Base-by-base conservation (phyloP, 2,797 vertebrate genomes). In the Enteromius viviparus region DNA sequence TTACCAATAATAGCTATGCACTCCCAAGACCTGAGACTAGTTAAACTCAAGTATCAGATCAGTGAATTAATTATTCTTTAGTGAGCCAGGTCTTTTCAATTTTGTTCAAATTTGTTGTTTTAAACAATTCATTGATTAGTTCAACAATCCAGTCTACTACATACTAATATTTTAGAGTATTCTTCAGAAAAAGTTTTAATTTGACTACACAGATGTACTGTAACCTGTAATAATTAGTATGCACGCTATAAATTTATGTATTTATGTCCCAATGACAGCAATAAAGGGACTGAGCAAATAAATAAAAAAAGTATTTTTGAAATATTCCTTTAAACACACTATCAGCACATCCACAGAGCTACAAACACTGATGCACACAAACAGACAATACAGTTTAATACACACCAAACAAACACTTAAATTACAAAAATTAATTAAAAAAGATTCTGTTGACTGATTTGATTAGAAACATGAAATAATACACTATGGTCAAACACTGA, bases 321-420 rank as follows among this genome's bases (percentile, higher is more conserved):
- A 76, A 58, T 58, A 37, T 14, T 75, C 11, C 14, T 49, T 49
- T 29, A 55, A 53, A 81, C 72, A 72, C 51, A 3, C 7, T 78
- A 42, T 76, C 45, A 70, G 66, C 45, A 78, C n/a, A 72, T n/a
- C 53, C 75, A 70, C n/a, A 2, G n/a, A 70, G 19, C 23, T 47
- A 78, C 76, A 79, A 26, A n/a, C 82, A 77, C 64, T 70, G 29
- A 79, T 53, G 80, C 42, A 76, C 23, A 37, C 55, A 80, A 29
- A 83, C 40, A 64, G 12, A 55, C 70, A 19, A 66, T 58, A 49
- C 47, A 55, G 11, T 60, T 40, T 19, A 32, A 42, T 60, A 78
- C 71, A 78, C 37, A 82, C 2, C 42, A 58, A 76, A 42, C 40
- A 49, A 53, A 69, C 17, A n/a, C 65, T 53, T 62, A 77, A 78